Base-by-base conservation (phyloP, 2,797 vertebrate species). In the Chelon auratus region DNA sequence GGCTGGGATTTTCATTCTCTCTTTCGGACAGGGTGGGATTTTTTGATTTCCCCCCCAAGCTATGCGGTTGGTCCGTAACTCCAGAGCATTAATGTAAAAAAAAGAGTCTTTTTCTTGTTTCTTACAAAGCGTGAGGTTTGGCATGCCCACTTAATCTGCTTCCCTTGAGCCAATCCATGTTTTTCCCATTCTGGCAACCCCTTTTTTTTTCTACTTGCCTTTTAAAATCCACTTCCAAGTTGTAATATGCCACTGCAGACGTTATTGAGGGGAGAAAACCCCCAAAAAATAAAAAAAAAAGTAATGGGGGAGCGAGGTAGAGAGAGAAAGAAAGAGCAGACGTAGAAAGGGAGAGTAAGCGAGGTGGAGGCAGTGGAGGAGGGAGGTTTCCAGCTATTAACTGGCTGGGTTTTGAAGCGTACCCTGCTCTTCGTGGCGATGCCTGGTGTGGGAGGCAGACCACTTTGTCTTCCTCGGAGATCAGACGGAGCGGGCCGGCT, bases 41-140 rank as follows among this genome's bases (percentile, higher is more conserved):
- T 87, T 82, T 84, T 77, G 61, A 82, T 83, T 81, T 78, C 65
- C 73, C 74, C 70, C 67, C 72, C 24, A 4, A 58, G 39, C 89
- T 80, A 59, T 90, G 92, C 87, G 92, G 91, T 93, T 88, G 90
- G 89, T 92, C 91, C 77, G 85, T 90, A 82, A 88, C 85, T 91
- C 89, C 22, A 0, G 61, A 82, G 84, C 86, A 91, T 88, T 89
- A 92, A 89, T 81, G 80, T 91, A 87, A 85, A 88, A 87, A 85
- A 88, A 86, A 85, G 79, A 66, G 62, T 80, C 78, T 89, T 90
- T 91, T 90, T 87, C 87, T 89, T 86, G 87, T 90, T 92, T 88
- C 88, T 88, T 88, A 91, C 92, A 92, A 91, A 93, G 91, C 83
- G 90, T 92, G 90, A 93, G 91, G 90, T 93, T 93, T 93, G 92